Conservation (phyloP, 1,140 invertebrate genomes). For the Gonioctena quinquepunctata region DNA sequence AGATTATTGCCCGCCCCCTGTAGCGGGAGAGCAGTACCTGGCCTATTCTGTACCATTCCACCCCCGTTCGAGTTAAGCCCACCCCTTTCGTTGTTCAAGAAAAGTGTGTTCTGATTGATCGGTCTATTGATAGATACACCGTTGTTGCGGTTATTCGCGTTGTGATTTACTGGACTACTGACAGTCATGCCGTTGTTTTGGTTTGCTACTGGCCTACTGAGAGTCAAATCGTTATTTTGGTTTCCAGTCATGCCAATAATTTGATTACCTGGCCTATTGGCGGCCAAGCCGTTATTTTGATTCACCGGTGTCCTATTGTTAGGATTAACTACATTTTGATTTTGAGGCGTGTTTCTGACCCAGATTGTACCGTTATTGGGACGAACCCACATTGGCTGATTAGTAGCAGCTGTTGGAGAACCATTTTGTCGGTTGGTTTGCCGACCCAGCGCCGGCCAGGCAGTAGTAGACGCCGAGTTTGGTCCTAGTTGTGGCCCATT, state of each 20-base stretch:
- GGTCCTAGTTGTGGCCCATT: background rate
- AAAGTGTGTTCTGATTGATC: background rate
- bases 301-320: too few relatives aligned
- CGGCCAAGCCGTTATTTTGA: too few relatives aligned
- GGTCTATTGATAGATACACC: background rate
- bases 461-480: conserved; percentile 21
- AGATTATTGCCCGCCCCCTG: background rate
- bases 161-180: background rate
- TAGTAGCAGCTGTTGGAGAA: background rate
- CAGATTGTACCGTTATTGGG: conserved; percentile 29
- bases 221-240: background rate
- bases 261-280: too few relatives aligned
- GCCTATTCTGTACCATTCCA: background rate
- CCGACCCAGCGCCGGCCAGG: conserved; percentile 35
- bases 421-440: conserved; percentile 6
- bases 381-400: conserved; percentile 21
- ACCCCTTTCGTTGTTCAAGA: conserved; percentile 17
- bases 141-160: background rate
- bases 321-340: background rate
- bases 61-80: background rate
- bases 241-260: too few relatives aligned
- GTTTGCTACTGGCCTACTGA: background rate
- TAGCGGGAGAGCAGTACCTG: background rate
- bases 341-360: conserved; percentile 27
- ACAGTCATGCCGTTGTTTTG: background rate